Evolutionary conservation across 2,888 invertebrate genomes (phyloP).

Genomic region (Ptychoptera contaminata): DNA sequence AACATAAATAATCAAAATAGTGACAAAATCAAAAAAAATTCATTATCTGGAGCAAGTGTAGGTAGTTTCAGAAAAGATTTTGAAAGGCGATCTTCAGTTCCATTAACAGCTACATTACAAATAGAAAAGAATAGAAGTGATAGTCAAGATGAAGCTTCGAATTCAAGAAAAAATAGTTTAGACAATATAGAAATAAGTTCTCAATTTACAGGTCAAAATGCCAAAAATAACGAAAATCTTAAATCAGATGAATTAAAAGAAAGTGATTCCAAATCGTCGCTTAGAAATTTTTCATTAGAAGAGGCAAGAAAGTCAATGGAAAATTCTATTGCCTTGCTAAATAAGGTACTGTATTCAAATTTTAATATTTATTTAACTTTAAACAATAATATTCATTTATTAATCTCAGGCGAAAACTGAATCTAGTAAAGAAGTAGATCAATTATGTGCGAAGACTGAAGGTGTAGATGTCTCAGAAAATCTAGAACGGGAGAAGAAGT

Average conservation of each 20-base stretch:
- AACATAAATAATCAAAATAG: slow-evolving; percentile 29
- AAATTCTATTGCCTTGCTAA: slow-evolving; percentile 45
- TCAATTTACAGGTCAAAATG: slow-evolving; percentile 2
- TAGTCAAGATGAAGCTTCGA: slow-evolving; percentile 3
- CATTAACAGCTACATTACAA: slow-evolving; percentile 21
- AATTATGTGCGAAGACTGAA: slow-evolving; percentile 29
- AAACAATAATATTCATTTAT: not conserved
- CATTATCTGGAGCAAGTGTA: slow-evolving; percentile 68
- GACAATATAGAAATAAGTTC: slow-evolving; percentile 4
- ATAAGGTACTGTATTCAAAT: slow-evolving; percentile 34
- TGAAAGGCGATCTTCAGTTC: slow-evolving; percentile 58
- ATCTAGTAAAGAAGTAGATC: slow-evolving; percentile 28
- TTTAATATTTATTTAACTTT: too few relatives aligned
- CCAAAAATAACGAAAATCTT: slow-evolving; percentile 10
- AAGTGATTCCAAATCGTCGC: slow-evolving; percentile 39
- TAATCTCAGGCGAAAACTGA: slow-evolving; percentile 25
- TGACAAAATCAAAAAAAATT: slow-evolving; percentile 62
- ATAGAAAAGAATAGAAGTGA: slow-evolving; percentile 11
- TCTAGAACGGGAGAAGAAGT: slow-evolving; percentile 38
- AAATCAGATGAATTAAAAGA: slow-evolving; percentile 20
- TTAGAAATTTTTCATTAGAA: slow-evolving; percentile 36
- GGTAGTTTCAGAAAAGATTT: slow-evolving; percentile 77
- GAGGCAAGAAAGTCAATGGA: slow-evolving; percentile 41
- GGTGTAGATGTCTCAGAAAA: slow-evolving; percentile 24
- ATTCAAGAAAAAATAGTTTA: slow-evolving; percentile 7